A percentile compares a stretch with the other conserved stretches of the same genome.
phyloP scores from a whole-genome alignment of 2,113 vertebrate species.

The Pleuronectes platessa region DNA sequence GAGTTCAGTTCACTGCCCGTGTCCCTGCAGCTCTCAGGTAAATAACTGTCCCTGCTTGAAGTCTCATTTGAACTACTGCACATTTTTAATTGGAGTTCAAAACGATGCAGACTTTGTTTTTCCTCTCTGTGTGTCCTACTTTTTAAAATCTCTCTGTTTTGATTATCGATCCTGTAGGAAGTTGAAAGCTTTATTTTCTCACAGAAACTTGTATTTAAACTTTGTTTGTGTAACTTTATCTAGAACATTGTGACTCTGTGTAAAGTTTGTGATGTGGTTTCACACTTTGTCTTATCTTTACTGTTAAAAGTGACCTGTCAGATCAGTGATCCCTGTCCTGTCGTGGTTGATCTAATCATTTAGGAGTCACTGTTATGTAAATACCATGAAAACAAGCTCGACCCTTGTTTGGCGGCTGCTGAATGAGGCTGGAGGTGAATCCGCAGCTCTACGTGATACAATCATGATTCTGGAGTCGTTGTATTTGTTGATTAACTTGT shows the following conservation, averaged over 20 bases:
- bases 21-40: conserved; percentile 39
- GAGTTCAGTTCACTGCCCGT: not conserved
- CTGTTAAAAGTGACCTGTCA: not conserved
- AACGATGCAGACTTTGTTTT: no score
- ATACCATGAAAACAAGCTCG: conserved; percentile 16
- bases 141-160: not conserved
- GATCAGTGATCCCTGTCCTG: not conserved
- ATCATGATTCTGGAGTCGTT: fast-evolving
- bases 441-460: fast-evolving
- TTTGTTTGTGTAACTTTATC: not conserved
- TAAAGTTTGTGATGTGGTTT: not conserved
- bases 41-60: not conserved
- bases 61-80: not conserved
- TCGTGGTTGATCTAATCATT: conserved; percentile 51
- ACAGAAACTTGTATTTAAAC: not conserved
- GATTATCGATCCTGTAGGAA: not conserved
- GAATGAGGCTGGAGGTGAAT: not conserved
- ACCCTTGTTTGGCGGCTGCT: not conserved
- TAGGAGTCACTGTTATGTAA: conserved; percentile 52
- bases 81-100: no score
- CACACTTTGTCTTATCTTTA: not conserved
- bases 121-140: no score
- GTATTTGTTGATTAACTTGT: not conserved
- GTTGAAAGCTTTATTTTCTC: not conserved
- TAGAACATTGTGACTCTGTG: not conserved